Evolutionary conservation across 2,888 invertebrate species (phyloP), one percentile per base, ranked within the genome.

Genomic region (Sarcophaga carnaria): DNA sequence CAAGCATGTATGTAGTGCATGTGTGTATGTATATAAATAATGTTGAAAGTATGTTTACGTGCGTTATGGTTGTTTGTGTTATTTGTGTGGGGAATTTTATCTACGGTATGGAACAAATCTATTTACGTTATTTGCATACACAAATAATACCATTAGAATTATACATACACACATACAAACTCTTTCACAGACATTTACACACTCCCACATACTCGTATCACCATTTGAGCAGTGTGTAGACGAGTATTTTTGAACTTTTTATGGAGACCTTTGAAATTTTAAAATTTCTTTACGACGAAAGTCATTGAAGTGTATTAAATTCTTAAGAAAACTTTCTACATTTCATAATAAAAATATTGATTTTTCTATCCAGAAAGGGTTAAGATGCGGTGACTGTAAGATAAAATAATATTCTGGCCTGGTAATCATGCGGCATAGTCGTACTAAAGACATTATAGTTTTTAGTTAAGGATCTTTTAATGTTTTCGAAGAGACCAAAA

Each of bases 71-170:
- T 17, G 4, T 54, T 14, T 70, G 14, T 64, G 45, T 45, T 17
- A 14, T 54, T 14, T 70, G 14, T 64, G 45, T 45, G 20, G 25
- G 12, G n/a, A 69, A 63, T 75, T 83, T 76, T 63, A n/a, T n/a
- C 17, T 72, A 17, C 11, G 54, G 62, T 77, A 72, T 63, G 77
- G 12, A 77, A 63, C 37, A 76, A 76, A 81, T 69, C 70, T 76
- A 63, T 81, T 81, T 76, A n/a, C 22, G 22, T 12, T 76, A 81
- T 81, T 74, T 81, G 69, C 67, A 81, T 75, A 75, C 60, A 37
- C 72, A 37, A 60, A 60, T 72, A 72, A 60, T 72, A 60, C 20
- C 45, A 20, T 74, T 63, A 25, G 45, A 63, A 74, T 74, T 74
- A 74, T 47, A 17, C 17, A 4, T 17, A 25, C 11, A 60, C n/a